Conservation (phyloP, 2,113 vertebrate genomes). For the Athene cunicularia region DNA sequence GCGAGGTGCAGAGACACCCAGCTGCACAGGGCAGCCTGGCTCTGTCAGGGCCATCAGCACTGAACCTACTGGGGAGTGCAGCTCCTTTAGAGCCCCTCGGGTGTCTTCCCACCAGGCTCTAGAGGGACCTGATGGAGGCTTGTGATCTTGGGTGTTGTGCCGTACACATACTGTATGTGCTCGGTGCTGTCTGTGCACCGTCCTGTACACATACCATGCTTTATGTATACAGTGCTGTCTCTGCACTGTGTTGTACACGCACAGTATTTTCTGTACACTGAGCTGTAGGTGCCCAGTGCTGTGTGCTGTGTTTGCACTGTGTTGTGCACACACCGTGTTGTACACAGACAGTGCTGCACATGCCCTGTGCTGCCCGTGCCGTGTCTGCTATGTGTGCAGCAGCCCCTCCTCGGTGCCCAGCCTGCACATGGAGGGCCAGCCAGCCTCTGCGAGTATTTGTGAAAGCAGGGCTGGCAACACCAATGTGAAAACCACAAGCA, state of each 20-base stretch:
- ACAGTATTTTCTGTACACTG: background rate
- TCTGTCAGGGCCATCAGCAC: background rate
- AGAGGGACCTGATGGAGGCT: background rate
- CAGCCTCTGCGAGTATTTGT: background rate
- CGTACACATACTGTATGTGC: accelerated
- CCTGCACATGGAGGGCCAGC: background rate
- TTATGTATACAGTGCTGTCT: accelerated
- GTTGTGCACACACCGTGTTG: accelerated
- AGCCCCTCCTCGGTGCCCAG: background rate
- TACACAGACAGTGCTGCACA: accelerated
- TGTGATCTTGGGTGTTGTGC: too few relatives aligned
- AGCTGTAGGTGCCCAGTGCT: background rate
- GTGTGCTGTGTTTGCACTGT: accelerated
- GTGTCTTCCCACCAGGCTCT: background rate
- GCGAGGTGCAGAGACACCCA: background rate
- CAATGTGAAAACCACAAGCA: background rate
- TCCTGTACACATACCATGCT: background rate
- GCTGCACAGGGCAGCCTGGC: background rate
- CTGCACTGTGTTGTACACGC: background rate
- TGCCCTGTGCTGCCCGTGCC: accelerated
- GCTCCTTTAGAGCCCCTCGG: background rate
- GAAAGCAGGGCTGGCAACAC: background rate
- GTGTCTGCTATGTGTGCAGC: accelerated
- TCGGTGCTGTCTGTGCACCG: background rate
- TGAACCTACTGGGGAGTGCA: background rate